Percentiles rank a stretch among this genome's conserved stretches.
These are phyloP conservation scores for Cyanoderma ruficeps DNA, from an alignment of 2,113 vertebrate genomes.

Conservation along the genomic window DNA sequence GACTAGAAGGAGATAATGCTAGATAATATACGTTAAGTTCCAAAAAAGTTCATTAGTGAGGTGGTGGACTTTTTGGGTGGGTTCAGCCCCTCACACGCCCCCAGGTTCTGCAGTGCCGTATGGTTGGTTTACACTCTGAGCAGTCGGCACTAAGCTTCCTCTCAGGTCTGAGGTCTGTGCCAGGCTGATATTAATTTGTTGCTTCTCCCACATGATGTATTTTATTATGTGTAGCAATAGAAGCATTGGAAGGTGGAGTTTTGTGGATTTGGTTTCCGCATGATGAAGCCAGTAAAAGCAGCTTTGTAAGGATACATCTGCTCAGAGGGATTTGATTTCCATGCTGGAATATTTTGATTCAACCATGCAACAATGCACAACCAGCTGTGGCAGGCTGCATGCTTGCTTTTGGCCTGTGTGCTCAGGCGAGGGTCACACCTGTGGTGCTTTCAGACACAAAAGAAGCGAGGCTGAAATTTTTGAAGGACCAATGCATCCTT, in stretches of 20 bases:
- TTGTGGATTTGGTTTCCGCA: neutral
- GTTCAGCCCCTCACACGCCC: accelerated
- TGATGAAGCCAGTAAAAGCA: constrained; percentile 18
- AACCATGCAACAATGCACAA: neutral
- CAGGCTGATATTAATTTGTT: neutral
- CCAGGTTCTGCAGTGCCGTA: accelerated
- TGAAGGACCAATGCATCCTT: neutral
- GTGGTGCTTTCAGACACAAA: neutral
- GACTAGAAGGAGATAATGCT: neutral
- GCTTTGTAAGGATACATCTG: neutral
- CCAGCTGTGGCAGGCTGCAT: neutral
- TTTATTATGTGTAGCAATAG: neutral
- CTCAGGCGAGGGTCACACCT: neutral
- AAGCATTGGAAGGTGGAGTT: neutral
- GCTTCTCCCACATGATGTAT: neutral
- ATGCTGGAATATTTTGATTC: constrained; percentile 17
- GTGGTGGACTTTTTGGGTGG: neutral
- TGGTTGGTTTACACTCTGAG: neutral
- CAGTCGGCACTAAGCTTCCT: neutral
- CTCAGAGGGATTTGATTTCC: neutral
- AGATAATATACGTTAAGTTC: neutral
- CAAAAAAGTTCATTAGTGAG: neutral
- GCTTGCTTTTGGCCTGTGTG: neutral
- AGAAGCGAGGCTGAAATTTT: accelerated
- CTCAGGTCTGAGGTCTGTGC: neutral